Conservation (phyloP, 2,113 vertebrate species). For the Catharus bicknelli region DNA sequence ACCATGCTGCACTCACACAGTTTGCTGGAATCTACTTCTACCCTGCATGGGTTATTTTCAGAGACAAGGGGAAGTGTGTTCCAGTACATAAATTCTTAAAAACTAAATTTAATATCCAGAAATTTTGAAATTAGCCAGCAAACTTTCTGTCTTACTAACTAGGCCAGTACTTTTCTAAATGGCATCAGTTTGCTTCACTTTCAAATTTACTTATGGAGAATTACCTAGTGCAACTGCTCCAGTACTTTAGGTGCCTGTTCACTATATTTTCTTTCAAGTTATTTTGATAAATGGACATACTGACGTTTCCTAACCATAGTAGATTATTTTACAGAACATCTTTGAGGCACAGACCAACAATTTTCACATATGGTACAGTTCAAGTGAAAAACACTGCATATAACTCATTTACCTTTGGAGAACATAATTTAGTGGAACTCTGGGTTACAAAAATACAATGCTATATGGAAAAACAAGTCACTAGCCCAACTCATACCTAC, state of each 20-base stretch:
- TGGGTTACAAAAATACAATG: neutral
- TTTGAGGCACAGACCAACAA: neutral
- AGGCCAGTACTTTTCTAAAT: neutral
- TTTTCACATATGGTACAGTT: neutral
- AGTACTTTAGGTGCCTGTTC: neutral
- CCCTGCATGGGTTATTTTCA: neutral
- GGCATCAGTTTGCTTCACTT: neutral
- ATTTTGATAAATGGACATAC: neutral
- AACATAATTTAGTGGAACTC: neutral
- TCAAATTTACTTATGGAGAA: neutral
- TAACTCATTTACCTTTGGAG: neutral
- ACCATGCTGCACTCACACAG: neutral
- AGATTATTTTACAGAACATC: neutral
- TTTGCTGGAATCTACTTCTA: neutral
- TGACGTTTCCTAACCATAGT: neutral
- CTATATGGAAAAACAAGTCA: neutral
- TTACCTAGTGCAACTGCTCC: neutral
- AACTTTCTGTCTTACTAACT: slow-evolving; percentile 34
- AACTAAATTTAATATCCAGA: slow-evolving; percentile 15
- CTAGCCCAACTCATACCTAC: neutral
- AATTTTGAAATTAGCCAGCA: slow-evolving; percentile 23
- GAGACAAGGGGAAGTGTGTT: neutral
- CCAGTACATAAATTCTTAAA: neutral
- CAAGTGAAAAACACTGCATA: neutral
- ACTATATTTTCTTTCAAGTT: neutral